Evolutionary conservation across 2,888 invertebrate species (phyloP).

Genomic region (Dasysyrphus tricinctus): DNA sequence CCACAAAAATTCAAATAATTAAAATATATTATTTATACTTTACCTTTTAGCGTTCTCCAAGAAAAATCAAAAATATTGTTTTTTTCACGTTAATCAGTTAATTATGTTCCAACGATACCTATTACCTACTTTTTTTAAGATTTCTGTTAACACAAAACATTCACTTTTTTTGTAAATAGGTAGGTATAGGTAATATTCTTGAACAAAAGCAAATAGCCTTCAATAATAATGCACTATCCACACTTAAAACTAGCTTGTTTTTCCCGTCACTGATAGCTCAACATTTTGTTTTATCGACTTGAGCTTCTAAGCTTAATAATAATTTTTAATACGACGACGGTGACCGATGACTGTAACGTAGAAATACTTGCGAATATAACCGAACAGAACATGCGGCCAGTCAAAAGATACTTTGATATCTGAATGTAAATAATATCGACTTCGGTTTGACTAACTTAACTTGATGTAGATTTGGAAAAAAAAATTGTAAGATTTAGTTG

Average conservation of each 20-base stretch:
- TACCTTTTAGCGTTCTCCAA: neutral
- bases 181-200: neutral
- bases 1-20: neutral
- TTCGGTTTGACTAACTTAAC: conserved; percentile 3
- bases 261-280: neutral
- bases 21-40: neutral
- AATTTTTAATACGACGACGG: neutral
- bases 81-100: neutral
- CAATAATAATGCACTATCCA: neutral
- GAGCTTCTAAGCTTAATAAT: neutral
- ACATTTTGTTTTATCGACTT: neutral
- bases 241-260: neutral
- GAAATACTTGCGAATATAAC: neutral
- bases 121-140: neutral
- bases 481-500: neutral
- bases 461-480: neutral
- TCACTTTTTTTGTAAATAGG: neutral
- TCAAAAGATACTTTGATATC: conserved; percentile 23
- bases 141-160: neutral
- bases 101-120: neutral
- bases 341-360: neutral
- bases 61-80: too few species aligned
- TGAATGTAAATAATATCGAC: conserved; percentile 3
- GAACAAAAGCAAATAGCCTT: conserved; percentile 1
- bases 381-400: neutral